Evolutionary conservation across 2,113 vertebrate genomes (phyloP), one percentile per base, ranked within the genome.

Genomic region (Enhydra lutris): DNA sequence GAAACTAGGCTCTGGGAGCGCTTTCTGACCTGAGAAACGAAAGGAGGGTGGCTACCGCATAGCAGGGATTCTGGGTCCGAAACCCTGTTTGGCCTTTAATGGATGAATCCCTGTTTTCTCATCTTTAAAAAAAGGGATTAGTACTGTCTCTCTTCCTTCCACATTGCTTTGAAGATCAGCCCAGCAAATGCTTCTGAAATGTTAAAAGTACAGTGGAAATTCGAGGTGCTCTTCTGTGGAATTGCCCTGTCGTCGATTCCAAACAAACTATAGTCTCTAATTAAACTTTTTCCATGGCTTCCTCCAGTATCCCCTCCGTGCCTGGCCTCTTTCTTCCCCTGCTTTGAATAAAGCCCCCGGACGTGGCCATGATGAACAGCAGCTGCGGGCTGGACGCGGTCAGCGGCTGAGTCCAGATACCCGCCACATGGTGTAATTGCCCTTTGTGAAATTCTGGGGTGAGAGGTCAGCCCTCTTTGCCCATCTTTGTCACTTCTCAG

Each of bases 401-500:
- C 97, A 92, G 97, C 0, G 21, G 94, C 78, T 65, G 83, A 93
- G 97, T 97, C 95, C 96, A 97, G 97, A 97, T 98, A 98, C 81
- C 98, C 97, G 97, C 95, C 98, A 98, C 98, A 98, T 96, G 98
- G 98, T 95, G 98, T 98, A 98, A 98, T 98, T 98, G 98, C 97
- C 87, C 98, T 98, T 98, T 98, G 97, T 98, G 98, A 98, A 98
- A 98, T 98, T 96, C 97, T 47, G 42, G 94, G 98, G 98, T 98
- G 97, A 99, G 98, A 98, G 98, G 98, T 98, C 98, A 98, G 92
- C 96, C 95, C 98, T 97, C 97, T 88, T 92, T 97, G 95, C 98
- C 98, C 98, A 98, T 99, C 98, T 98, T 98, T 98, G 98, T 99
- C 98, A 98, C 98, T 98, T 98, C 95, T 98, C 96, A 57, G 97